Conservation (phyloP, 1,140 invertebrate genomes). For the Magallana ariakensis region DNA sequence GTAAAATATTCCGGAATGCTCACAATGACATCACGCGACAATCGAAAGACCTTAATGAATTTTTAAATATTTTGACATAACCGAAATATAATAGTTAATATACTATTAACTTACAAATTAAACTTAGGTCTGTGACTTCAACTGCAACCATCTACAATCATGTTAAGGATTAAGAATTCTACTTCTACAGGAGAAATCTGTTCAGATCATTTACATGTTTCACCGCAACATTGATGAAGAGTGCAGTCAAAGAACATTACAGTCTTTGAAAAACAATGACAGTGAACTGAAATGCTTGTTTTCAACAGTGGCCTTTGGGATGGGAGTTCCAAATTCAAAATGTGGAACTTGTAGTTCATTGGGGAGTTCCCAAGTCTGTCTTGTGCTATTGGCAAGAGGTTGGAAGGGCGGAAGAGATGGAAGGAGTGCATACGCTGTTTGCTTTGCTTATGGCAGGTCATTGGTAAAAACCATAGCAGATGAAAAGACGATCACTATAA, state of each 20-base stretch:
- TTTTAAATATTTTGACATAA: not conserved
- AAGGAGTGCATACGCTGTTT: too few relatives aligned
- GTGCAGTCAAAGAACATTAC: not conserved
- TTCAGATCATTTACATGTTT: not conserved
- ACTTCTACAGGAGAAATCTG: not conserved
- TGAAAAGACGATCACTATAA: not conserved
- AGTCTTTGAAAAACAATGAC: conserved; percentile 15
- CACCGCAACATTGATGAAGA: conserved; percentile 3
- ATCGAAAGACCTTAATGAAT: too few relatives aligned
- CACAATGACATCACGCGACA: too few relatives aligned
- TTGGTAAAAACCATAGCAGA: not conserved
- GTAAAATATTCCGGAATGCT: too few relatives aligned
- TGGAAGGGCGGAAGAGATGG: too few relatives aligned
- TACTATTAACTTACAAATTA: too few relatives aligned
- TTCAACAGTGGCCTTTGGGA: conserved; percentile 52
- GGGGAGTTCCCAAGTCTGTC: too few relatives aligned
- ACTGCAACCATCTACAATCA: not conserved
- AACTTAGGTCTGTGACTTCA: too few relatives aligned
- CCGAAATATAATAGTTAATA: not conserved
- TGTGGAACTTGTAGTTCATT: conserved; percentile 45
- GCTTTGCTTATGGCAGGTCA: not conserved
- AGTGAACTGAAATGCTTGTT: conserved; percentile 28
- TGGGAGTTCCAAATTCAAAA: conserved; percentile 51
- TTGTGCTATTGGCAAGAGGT: too few relatives aligned
- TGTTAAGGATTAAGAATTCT: not conserved